Conservation (phyloP, 2,113 vertebrate genomes). For the Rhinolophus sinicus region DNA sequence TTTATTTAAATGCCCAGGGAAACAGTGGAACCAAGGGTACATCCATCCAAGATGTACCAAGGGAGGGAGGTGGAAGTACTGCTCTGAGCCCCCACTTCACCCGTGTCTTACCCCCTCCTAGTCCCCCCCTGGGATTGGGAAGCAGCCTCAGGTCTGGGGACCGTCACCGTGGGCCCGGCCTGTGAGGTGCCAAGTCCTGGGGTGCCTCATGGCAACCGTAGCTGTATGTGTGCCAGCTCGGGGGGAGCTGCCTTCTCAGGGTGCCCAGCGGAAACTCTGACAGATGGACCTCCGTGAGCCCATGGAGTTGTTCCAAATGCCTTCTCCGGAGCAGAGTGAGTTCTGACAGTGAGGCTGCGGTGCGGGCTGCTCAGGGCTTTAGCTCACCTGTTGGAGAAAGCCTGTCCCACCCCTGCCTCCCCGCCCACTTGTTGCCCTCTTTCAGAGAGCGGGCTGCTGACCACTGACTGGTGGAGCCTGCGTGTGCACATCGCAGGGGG, state of each 20-base stretch:
- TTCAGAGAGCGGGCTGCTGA: background rate
- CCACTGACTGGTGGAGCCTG: background rate
- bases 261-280: slow-evolving; percentile 19
- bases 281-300: slow-evolving; percentile 63
- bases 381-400: slow-evolving; percentile 5
- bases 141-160: background rate
- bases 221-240: background rate
- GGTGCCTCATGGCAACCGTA: background rate
- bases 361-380: background rate
- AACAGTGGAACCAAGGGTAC: background rate
- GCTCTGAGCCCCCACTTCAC: background rate
- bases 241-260: background rate
- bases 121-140: background rate
- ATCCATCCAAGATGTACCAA: background rate
- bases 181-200: background rate
- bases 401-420: background rate
- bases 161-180: rapidly evolving
- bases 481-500: rapidly evolving
- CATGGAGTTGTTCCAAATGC: slow-evolving; percentile 31
- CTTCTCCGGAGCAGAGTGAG: background rate
- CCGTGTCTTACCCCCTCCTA: background rate
- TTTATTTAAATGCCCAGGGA: background rate
- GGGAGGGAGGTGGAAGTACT: background rate
- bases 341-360: background rate
- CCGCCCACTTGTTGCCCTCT: background rate